Evolutionary conservation across 2,113 vertebrate genomes (phyloP), one percentile per base, ranked within the genome.

Genomic region (Ochotona curzoniae): DNA sequence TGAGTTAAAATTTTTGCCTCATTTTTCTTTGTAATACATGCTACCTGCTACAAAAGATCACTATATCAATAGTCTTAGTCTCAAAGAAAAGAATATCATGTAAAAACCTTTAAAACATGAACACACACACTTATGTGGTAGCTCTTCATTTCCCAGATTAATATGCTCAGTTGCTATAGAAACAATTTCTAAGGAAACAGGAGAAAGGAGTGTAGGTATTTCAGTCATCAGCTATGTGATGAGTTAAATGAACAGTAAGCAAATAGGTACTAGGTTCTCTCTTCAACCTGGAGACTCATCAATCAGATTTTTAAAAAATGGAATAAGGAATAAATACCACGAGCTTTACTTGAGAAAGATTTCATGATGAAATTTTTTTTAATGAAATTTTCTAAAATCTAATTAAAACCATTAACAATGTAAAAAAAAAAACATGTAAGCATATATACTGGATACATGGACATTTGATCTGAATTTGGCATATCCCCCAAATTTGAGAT

Each of bases 131-230:
- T 93, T 47, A 83, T 70, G 79, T 88, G 64, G 82, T 89, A 94
- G 84, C 92, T 82, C 75, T 90, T 90, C 47, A 67, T 51, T 91
- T 78, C 86, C 63, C 80, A 94, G 71, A 49, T 94, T 86, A 83
- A 93, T 93, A 96, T 94, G 95, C 47, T 66, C 88, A 20, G 97
- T 97, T 98, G 83, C 97, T 86, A 96, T 95, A 94, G 97, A 97
- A 97, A 98, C 90, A 1, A 94, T 97, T 91, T 94, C 95, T 96
- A 97, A 96, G 97, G 95, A 93, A 96, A 95, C 86, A 84, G 73
- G 18, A 97, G 89, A 93, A 93, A 89, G 94, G 89, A 96, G 26
- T 15, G 83, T 64, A 23, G 6, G 49, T 87, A 35, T 87, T 96
- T 95, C n/a, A 94, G 20, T 54, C 91, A 70, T 60, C 85, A 54